A percentile compares a stretch with the other conserved stretches of the same genome.
Evolutionary conservation across 2,113 vertebrate genomes (phyloP).

Genomic region (Apus apus): DNA sequence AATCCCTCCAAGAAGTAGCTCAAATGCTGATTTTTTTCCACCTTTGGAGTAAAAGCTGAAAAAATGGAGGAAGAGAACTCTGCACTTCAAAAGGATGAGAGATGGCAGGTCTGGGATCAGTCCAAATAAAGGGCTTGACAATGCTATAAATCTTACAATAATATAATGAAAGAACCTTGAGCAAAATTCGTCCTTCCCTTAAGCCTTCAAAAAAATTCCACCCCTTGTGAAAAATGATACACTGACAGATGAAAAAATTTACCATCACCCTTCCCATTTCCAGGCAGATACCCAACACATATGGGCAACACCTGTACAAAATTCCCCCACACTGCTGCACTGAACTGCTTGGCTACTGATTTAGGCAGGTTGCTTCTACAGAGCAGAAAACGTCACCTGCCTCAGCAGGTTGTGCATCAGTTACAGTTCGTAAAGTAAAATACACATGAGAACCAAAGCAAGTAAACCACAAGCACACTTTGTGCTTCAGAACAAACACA

Average conservation of each 20-base stretch:
- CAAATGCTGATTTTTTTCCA: not conserved
- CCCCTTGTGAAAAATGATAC: constrained; percentile 44
- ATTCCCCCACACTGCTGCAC: not conserved
- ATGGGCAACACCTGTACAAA: constrained; percentile 35
- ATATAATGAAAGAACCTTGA: constrained; percentile 47
- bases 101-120: constrained; percentile 39
- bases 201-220: constrained; percentile 58
- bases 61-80: constrained; percentile 12
- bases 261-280: constrained; percentile 1
- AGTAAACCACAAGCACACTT: not conserved
- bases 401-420: rapidly evolving
- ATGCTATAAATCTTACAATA: constrained; percentile 48
- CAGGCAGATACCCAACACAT: constrained; percentile 43
- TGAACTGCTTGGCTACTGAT: not conserved
- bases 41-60: constrained; percentile 21
- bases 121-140: constrained; percentile 29
- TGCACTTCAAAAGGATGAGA: not conserved
- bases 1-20: not conserved
- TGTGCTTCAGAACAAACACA: not conserved
- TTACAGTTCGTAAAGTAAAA: not conserved
- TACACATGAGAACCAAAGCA: not conserved
- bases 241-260: constrained; percentile 45
- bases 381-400: not conserved
- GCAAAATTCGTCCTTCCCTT: constrained; percentile 18
- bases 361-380: not conserved